Evolutionary conservation across 2,888 invertebrate species (phyloP), one percentile per base, ranked within the genome.

Genomic region (Eilema sororculum): DNA sequence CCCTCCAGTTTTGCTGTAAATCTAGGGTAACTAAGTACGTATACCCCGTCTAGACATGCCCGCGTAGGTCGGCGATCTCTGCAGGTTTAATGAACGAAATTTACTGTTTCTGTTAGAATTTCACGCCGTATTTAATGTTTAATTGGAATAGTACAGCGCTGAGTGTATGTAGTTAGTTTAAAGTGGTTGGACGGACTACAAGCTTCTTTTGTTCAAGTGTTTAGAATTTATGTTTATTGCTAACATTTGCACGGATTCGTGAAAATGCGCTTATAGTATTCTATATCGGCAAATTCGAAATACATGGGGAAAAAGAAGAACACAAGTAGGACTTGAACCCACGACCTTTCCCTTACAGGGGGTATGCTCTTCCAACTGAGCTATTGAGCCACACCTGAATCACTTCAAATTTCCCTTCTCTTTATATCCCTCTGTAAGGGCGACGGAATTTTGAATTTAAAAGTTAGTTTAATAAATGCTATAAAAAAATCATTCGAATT

Each of bases 61-160:
- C 80, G 80, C 78, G 76, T 78, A 80, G 87, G 82, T 86, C 86
- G 81, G 70, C 79, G 83, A 75, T 75, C 69, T 52, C 58, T 13
- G 30, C 62, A 63, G 56, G 76, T 73, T 71, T 74, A 75, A 73
- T 71, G 73, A 70, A 76, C 65, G 63, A 37, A 67, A 69, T 73
- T 74, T 78, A 74, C 60, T 63, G 69, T 73, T 74, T 52, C 73
- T 75, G 72, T 58, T 69, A 67, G 25, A 67, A 59, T 73, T 74
- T 73, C 22, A 24, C 41, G 41, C 30, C 56, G 62, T 30, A 58
- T 62, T 65, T 56, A 41, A 24, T 13, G n/a, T 68, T 57, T 65
- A 59, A 66, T 57, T 68, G 62, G 20, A 68, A 56, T 37, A 57
- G 6, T 37, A 62, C 28, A 37, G 57, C 41, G 57, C 12, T n/a